Percentiles rank a stretch among this genome's conserved stretches.
Conservation (phyloP, 2,888 invertebrate genomes). For the Rhagophthalmus giganteus region DNA sequence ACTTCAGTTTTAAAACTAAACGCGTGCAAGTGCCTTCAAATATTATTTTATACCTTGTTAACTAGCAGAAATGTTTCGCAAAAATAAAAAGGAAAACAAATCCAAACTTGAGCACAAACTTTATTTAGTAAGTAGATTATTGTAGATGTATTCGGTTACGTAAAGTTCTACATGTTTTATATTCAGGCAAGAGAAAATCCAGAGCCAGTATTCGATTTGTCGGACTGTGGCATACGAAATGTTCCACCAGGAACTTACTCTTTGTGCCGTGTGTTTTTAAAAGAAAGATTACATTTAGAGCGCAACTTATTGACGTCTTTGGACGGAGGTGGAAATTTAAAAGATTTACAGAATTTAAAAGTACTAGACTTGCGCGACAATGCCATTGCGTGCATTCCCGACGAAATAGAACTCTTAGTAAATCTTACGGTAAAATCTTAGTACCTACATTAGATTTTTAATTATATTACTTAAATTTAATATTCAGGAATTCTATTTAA, state of each 20-base stretch:
- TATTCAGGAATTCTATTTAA: slow-evolving; percentile 77
- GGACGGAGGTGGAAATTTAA: slow-evolving; percentile 71
- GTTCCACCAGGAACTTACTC: slow-evolving; percentile 80
- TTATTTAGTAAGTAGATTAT: slow-evolving; percentile 60
- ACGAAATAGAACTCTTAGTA: slow-evolving; percentile 65
- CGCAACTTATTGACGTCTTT: slow-evolving; percentile 71
- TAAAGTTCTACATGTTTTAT: no score
- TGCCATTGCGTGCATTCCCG: slow-evolving; percentile 65
- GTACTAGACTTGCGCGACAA: slow-evolving; percentile 70
- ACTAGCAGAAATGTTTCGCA: slow-evolving; percentile 44
- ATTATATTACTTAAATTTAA: no score
- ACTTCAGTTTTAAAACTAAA: background rate
- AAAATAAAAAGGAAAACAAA: slow-evolving; percentile 58
- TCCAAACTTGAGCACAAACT: slow-evolving; percentile 64
- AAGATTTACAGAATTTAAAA: slow-evolving; percentile 69
- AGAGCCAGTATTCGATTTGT: slow-evolving; percentile 78
- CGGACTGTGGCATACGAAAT: slow-evolving; percentile 72
- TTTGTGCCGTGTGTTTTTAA: slow-evolving; percentile 79
- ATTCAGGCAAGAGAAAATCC: slow-evolving; percentile 76
- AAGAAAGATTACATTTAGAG: slow-evolving; percentile 68
- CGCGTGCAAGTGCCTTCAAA: slow-evolving; percentile 12
- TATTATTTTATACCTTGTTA: slow-evolving; percentile 16
- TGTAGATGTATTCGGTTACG: no score
- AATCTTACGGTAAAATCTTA: slow-evolving; percentile 73
- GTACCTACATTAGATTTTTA: no score